These are phyloP conservation scores for Conopomorpha cramerella DNA, from an alignment of 1,140 invertebrate species.

Conservation along the genomic window DNA sequence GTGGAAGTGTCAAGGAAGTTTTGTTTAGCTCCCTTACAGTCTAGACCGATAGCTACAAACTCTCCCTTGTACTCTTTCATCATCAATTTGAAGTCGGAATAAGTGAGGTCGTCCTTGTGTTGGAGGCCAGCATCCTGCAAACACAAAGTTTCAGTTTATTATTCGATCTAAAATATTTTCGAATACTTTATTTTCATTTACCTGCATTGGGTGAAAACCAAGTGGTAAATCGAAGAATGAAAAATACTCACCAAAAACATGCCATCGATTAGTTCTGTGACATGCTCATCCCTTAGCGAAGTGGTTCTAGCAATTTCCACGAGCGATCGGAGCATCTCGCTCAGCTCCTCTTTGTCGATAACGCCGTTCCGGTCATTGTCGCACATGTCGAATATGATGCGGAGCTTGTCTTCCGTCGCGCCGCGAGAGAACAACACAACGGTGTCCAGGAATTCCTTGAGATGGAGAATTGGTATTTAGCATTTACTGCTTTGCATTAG, in stretches of 20 bases:
- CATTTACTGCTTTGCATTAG: too few relatives aligned
- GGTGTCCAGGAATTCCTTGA: conserved; percentile 96
- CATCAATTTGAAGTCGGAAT: conserved; percentile 94
- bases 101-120: conserved; percentile 89
- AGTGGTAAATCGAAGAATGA: too few relatives aligned
- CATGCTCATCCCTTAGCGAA: conserved; percentile 85
- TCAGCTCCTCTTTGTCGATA: conserved; percentile 92
- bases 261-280: conserved; percentile 90
- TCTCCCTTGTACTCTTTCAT: conserved; percentile 97
- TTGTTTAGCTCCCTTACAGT: conserved; percentile 95
- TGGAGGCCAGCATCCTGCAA: conserved; percentile 84
- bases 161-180: too few relatives aligned
- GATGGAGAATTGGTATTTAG: too few relatives aligned
- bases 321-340: conserved; percentile 91
- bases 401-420: conserved; percentile 93
- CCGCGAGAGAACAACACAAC: conserved; percentile 90
- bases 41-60: conserved; percentile 94
- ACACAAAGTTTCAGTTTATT: too few relatives aligned
- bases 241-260: conserved; percentile 79
- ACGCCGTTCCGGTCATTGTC: conserved; percentile 95
- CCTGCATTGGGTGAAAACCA: too few relatives aligned
- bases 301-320: conserved; percentile 95
- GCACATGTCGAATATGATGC: conserved; percentile 99
- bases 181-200: too few relatives aligned
- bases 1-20: conserved; percentile 94